phyloP scores from a whole-genome alignment of 2,888 invertebrate genomes.

The Blastobasis adustella region DNA sequence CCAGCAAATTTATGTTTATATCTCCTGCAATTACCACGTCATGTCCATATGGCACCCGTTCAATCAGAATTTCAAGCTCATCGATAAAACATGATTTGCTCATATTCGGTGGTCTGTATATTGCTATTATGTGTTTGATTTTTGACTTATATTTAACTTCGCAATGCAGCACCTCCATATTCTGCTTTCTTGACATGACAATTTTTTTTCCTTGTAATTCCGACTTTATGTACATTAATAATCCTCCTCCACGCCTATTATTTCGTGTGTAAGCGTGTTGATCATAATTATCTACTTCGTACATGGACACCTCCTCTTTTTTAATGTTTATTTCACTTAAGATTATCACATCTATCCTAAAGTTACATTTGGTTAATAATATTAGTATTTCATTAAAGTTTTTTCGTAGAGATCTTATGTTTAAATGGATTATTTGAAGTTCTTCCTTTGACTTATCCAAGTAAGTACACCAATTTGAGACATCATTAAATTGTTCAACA shows the following conservation, averaged over 20 bases:
- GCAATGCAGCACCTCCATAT: not conserved
- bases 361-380: not conserved
- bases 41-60: not conserved
- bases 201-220: not conserved
- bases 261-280: not conserved
- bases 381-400: slow-evolving; percentile 2
- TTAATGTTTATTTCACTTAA: slow-evolving; percentile 6
- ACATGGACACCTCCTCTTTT: not conserved
- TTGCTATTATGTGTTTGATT: slow-evolving; percentile 1
- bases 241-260: not conserved
- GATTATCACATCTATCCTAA: slow-evolving; percentile 1
- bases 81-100: not conserved
- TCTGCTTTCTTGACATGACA: not conserved
- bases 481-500: not conserved
- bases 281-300: slow-evolving; percentile 1
- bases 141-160: not conserved
- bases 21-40: not conserved
- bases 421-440: not conserved
- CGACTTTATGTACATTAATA: not conserved
- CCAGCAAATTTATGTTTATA: not conserved
- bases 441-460: not conserved
- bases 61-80: not conserved
- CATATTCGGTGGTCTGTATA: slow-evolving; percentile 1
- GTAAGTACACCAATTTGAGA: not conserved
- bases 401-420: slow-evolving; percentile 4